Base-by-base conservation (phyloP, 1,140 invertebrate genomes). In the Hylyphantes graminicola region DNA sequence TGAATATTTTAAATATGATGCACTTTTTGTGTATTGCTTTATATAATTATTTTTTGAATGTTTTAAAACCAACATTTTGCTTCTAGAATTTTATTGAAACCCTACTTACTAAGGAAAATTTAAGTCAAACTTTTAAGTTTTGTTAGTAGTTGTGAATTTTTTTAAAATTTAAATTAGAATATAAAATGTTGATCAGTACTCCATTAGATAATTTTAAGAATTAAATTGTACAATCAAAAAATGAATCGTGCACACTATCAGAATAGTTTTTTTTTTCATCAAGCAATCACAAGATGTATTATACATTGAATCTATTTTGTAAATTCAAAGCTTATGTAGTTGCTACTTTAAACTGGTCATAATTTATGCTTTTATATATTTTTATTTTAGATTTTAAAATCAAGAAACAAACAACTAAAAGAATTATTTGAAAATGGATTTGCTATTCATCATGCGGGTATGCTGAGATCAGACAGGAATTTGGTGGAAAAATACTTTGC, bases 401-500 rank as follows among this genome's bases (percentile, higher is more conserved):
- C 93, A 59, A 91, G 92, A 85, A 96, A 95, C 90, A 95, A 94
- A 87, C 92, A 94, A 87, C 89, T 98, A 8, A 90, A 90, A 0
- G 95, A 97, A 86, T 89, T 99, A 10, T 97, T 99, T 88, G 91
- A 93, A 0, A 92, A 93, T 89, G 98, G 98, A 0, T 94, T 99
- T 88, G 95, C 94, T 8, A 94, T 98, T 87, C 98, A 99, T 91
- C 98, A 99, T 91, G 98, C 98, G 70, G 98, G 98, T 13, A 94
- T 99, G 93, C 88, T 97, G 59, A 91, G 97, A 87, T 92, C 92
- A 83, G 96, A 98, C 89, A 92, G 96, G 91, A 94, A 91, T 86
- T 88, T 96, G 88, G 94, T 98, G 0, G 97, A 98, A 89, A 95
- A 95, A 88, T 94, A 94, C 87, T 98, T 98, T 89, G 90, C 93